phyloP scores from a whole-genome alignment of 2,888 invertebrate genomes.

The Tubulanus polymorphus region DNA sequence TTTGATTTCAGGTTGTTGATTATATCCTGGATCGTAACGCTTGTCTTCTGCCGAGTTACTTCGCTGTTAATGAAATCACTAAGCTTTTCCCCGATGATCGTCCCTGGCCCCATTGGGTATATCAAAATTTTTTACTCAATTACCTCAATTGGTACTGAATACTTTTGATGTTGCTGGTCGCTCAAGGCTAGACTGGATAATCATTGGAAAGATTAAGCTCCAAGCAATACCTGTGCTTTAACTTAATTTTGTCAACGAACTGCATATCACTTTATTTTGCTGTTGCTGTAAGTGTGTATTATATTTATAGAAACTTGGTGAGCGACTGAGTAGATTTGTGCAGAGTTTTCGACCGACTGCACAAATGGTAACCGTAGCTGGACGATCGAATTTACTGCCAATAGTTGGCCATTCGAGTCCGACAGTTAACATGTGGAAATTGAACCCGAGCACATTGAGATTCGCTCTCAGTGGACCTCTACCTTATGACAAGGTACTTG shows the following conservation, averaged over 20 bases:
- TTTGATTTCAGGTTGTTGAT: slow-evolving; percentile 62
- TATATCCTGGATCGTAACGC: slow-evolving; percentile 89
- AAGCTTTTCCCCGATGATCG: slow-evolving; percentile 78
- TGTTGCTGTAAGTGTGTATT: slow-evolving; percentile 5
- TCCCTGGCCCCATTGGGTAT: slow-evolving; percentile 88
- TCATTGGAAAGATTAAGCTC: too few relatives aligned
- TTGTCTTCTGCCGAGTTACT: slow-evolving; percentile 87
- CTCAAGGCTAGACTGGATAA: too few relatives aligned
- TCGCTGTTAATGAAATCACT: slow-evolving; percentile 91
- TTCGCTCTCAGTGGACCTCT: slow-evolving; percentile 71
- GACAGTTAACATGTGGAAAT: slow-evolving; percentile 85
- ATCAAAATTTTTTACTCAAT: slow-evolving; percentile 8
- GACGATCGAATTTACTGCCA: slow-evolving; percentile 82
- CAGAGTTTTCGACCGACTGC: slow-evolving; percentile 90
- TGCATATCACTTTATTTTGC: slow-evolving; percentile 7
- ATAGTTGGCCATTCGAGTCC: slow-evolving; percentile 80
- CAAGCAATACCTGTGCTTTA: too few relatives aligned
- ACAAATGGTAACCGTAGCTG: slow-evolving; percentile 85
- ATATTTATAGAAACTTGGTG: slow-evolving; percentile 71
- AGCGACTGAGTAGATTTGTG: slow-evolving; percentile 79
- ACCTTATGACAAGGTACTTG: slow-evolving; percentile 78
- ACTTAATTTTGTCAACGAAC: slow-evolving; percentile 20
- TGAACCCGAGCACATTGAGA: slow-evolving; percentile 77
- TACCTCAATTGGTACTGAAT: too few relatives aligned
- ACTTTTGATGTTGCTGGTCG: too few relatives aligned